Evolutionary conservation across 2,888 invertebrate genomes (phyloP), one percentile per base, ranked within the genome.

Genomic region (Tineola bisselliella): DNA sequence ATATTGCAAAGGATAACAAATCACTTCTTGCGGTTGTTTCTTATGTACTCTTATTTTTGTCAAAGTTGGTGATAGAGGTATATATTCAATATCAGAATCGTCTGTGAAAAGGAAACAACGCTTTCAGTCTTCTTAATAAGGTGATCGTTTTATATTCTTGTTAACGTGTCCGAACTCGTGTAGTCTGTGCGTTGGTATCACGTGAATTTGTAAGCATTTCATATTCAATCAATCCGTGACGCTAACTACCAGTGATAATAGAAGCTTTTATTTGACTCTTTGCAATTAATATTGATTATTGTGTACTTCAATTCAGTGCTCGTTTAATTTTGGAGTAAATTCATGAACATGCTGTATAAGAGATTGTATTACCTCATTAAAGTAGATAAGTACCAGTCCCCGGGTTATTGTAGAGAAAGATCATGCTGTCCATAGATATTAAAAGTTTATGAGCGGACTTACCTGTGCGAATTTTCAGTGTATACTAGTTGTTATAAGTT

Each of bases 21-120:
- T 79, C 44, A 91, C 88, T 80, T 91, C 90, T 54, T 79, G 79
- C 61, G 76, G 66, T 63, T 79, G 77, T 72, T 88, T 90, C 84
- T 91, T 92, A 76, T 92, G 92, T 60, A 93, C 90, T 75, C 92
- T 89, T 74, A 94, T 93, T 87, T 93, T 92, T 68, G 93, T 94
- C 73, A 94, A 83, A 66, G 93, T 94, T 59, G 93, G 91, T 65
- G 94, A 92, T 71, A 94, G 92, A 72, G 94, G 93, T 79, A 93
- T 92, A 79, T 93, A 94, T 87, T 94, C 93, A 75, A 94, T 91
- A 84, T 92, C 91, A 70, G 91, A 86, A 74, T 91, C 90, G 88
- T 93, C 93, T 93, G 92, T 84, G 90, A 87, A 90, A 25, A 81
- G 17, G 13, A 13, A 56, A 56, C 19, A 30, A 11, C 18, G 3